Evolutionary conservation across 2,113 vertebrate species (phyloP), one percentile per base, ranked within the genome.

Genomic region (Oxyura jamaicensis): DNA sequence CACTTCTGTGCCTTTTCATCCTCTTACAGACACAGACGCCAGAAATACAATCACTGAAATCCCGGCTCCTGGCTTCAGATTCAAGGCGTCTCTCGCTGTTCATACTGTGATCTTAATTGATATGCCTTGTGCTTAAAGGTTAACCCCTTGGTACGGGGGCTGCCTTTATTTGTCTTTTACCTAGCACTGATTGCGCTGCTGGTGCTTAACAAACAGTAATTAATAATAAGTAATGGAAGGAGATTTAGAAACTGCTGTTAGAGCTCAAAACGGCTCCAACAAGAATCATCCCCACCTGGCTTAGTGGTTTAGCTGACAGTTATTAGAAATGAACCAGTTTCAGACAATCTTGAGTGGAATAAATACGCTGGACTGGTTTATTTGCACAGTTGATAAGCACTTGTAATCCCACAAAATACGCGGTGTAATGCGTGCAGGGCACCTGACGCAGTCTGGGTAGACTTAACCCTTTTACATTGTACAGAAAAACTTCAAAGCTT

Each of bases 281-380:
- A 72, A 82, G 58, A n/a, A 73, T 73, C 73, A 50, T 82, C 65
- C 42, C 21, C 26, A 71, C 75, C 79, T 92, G 62, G 50, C 66
- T 76, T 84, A 55, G 59, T 90, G 83, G 66, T 91, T 92, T 93
- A 83, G 42, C 31, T 91, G 85, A 95, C 58, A 62, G 41, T 66
- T 83, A 73, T 69, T 96, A 71, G 86, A 96, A 96, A 88, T 59
- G 23, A 97, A 93, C 59, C 80, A 16, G 58, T 95, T 97, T 95
- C 90, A 89, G 62, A 39, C 25, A 50, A 60, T 83, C 79, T 55
- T 8, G 6, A 90, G 63, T 62, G 84, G 67, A 85, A 93, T 81
- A 81, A 93, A 93, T 91, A 80, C 79, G 74, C 62, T 91, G 81
- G 95, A 65, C 94, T 90, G 81, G 75, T 90, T 96, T 90, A 93